Conservation (phyloP, 2,888 invertebrate genomes). For the Megalurothrips usitatus region DNA sequence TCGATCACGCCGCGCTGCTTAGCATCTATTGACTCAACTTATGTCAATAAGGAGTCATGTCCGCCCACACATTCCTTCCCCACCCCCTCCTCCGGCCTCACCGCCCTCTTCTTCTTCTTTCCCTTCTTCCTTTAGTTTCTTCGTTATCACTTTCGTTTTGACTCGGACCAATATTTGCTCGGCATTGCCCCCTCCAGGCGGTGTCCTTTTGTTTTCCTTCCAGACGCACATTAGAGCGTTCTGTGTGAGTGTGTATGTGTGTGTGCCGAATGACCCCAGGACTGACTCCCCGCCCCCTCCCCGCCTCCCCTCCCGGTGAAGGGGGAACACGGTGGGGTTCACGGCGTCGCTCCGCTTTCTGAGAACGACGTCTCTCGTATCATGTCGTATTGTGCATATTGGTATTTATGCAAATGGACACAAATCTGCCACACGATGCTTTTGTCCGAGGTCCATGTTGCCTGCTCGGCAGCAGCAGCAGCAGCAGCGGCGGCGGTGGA, state of each 20-base stretch:
- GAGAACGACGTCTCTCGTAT: constrained; percentile 31
- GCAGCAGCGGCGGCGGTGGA: background rate
- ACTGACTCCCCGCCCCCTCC: background rate
- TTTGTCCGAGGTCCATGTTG: too few species aligned
- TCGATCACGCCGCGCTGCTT: constrained; percentile 34
- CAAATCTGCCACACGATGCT: constrained; percentile 5
- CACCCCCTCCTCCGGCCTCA: constrained; percentile 30
- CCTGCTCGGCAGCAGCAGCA: too few species aligned
- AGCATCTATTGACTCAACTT: constrained; percentile 32
- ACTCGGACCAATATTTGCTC: constrained; percentile 15
- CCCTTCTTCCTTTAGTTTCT: constrained; percentile 28
- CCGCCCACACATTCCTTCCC: background rate
- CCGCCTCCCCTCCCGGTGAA: constrained; percentile 33
- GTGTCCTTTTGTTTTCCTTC: background rate
- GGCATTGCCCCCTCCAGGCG: background rate
- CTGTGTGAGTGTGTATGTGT: too few species aligned
- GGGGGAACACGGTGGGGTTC: constrained; percentile 35
- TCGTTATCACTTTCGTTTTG: constrained; percentile 30
- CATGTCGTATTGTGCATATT: constrained; percentile 25
- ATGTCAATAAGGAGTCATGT: constrained; percentile 4
- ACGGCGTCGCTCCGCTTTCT: constrained; percentile 34
- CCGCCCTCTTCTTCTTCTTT: constrained; percentile 28
- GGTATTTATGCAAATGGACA: constrained; percentile 23
- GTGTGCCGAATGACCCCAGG: background rate
- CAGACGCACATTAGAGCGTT: background rate